A percentile compares a stretch with the other conserved stretches of the same genome.
Conservation (phyloP, 2,888 invertebrate species). For the Athetis lepigone region DNA sequence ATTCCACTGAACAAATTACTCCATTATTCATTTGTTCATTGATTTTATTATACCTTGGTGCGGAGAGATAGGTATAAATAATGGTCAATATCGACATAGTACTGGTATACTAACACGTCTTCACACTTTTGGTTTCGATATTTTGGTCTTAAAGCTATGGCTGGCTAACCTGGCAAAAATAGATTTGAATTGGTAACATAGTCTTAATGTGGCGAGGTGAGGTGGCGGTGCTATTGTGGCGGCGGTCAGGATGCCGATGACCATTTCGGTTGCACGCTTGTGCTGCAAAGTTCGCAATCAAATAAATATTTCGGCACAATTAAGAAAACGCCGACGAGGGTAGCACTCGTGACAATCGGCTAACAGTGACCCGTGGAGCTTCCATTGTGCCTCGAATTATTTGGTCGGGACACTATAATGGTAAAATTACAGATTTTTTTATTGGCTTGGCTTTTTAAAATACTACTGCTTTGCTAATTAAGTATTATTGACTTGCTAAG, state of each 20-base stretch:
- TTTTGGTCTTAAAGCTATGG: slow-evolving; percentile 49
- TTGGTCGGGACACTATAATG: slow-evolving; percentile 38
- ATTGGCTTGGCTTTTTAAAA: not conserved
- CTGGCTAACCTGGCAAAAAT: slow-evolving; percentile 65
- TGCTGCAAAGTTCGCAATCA: slow-evolving; percentile 89
- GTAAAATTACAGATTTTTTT: not conserved
- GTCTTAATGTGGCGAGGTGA: slow-evolving; percentile 67
- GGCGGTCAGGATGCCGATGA: slow-evolving; percentile 86
- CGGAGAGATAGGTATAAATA: slow-evolving; percentile 41
- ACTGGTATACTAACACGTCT: slow-evolving; percentile 18
- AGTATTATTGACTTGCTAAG: not conserved
- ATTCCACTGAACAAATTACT: slow-evolving; percentile 33
- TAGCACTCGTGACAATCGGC: slow-evolving; percentile 89
- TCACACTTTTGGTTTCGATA: slow-evolving; percentile 41
- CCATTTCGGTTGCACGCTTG: slow-evolving; percentile 89
- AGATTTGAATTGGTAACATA: slow-evolving; percentile 76
- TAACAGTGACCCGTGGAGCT: slow-evolving; percentile 77
- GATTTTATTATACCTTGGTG: slow-evolving; percentile 44
- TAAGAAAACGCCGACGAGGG: slow-evolving; percentile 90
- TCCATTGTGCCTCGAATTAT: slow-evolving; percentile 60
- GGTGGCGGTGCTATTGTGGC: slow-evolving; percentile 82
- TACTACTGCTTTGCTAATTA: not conserved
- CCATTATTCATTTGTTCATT: slow-evolving; percentile 41
- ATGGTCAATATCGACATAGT: slow-evolving; percentile 16
- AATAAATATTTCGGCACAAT: slow-evolving; percentile 91